phyloP scores from a whole-genome alignment of 2,113 vertebrate species.

The Albula glossodonta region DNA sequence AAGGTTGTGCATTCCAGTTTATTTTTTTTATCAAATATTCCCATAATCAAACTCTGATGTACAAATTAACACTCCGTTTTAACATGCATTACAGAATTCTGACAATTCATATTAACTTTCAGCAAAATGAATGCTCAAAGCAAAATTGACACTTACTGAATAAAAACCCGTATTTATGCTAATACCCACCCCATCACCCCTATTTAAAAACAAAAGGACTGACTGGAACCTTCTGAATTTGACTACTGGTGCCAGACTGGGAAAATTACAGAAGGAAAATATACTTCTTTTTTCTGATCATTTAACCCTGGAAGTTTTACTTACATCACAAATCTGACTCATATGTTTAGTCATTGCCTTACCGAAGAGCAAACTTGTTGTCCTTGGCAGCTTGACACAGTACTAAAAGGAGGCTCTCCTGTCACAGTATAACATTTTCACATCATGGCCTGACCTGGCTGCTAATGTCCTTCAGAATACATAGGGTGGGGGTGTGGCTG shows the following conservation, averaged over 20 bases:
- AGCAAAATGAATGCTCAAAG: constrained; percentile 62
- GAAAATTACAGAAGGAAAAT: neutral
- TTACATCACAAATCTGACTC: neutral
- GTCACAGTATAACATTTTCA: neutral
- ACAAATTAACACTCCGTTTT: constrained; percentile 78
- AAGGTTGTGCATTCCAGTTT: constrained; percentile 80
- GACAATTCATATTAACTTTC: constrained; percentile 42
- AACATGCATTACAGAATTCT: constrained; percentile 74
- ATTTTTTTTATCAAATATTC: constrained; percentile 80
- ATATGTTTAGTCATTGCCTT: neutral
- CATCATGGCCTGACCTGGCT: constrained; percentile 23
- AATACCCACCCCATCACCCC: constrained; percentile 43
- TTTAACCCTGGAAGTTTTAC: neutral
- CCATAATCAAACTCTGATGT: constrained; percentile 79
- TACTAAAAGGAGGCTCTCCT: neutral
- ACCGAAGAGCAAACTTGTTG: neutral
- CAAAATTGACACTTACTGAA: constrained; percentile 50
- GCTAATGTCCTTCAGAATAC: neutral
- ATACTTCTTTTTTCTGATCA: neutral
- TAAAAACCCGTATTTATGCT: constrained; percentile 70
- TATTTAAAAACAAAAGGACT: constrained; percentile 39
- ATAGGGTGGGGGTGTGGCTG: neutral
- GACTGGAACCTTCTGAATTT: constrained; percentile 24
- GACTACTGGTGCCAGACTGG: neutral
- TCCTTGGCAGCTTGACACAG: constrained; percentile 10